Conservation (phyloP, 1,140 invertebrate genomes). For the Drosophila jambulina region DNA sequence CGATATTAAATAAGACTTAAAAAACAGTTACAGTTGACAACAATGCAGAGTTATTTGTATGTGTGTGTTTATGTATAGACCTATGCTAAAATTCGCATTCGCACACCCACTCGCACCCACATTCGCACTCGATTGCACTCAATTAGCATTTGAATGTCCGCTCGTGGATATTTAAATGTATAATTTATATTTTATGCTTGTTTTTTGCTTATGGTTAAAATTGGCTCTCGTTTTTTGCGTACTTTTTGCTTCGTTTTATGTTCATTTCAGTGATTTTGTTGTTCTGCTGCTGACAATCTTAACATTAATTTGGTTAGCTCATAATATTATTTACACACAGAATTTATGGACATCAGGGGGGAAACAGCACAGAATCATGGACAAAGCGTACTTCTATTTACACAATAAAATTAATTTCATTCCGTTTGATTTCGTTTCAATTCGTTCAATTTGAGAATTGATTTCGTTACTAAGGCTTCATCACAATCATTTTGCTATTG, state of each 20-base stretch:
- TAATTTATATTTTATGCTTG: slow-evolving; percentile 44
- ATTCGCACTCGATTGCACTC: slow-evolving; percentile 37
- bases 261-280: slow-evolving; percentile 17
- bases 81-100: slow-evolving; percentile 44
- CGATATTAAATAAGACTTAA: slow-evolving; percentile 78
- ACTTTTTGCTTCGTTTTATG: slow-evolving; percentile 22
- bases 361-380: slow-evolving; percentile 30
- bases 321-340: slow-evolving; percentile 72
- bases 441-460: slow-evolving; percentile 40
- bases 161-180: slow-evolving; percentile 51
- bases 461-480: slow-evolving; percentile 67
- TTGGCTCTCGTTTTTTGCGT: slow-evolving; percentile 61
- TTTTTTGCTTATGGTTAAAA: slow-evolving; percentile 65
- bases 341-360: slow-evolving; percentile 42
- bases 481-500: slow-evolving; percentile 74
- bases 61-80: slow-evolving; percentile 29
- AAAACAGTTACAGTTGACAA: slow-evolving; percentile 79
- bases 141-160: slow-evolving; percentile 67
- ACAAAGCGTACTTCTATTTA: slow-evolving; percentile 48
- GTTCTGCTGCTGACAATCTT: slow-evolving; percentile 48
- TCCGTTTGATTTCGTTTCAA: slow-evolving; percentile 56
- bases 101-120: slow-evolving; percentile 10
- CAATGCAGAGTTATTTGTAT: slow-evolving; percentile 70
- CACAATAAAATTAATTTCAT: slow-evolving; percentile 49
- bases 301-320: slow-evolving; percentile 69